These are phyloP conservation scores for Masticophis lateralis DNA, from an alignment of 2,797 vertebrate genomes.

Conservation along the genomic window DNA sequence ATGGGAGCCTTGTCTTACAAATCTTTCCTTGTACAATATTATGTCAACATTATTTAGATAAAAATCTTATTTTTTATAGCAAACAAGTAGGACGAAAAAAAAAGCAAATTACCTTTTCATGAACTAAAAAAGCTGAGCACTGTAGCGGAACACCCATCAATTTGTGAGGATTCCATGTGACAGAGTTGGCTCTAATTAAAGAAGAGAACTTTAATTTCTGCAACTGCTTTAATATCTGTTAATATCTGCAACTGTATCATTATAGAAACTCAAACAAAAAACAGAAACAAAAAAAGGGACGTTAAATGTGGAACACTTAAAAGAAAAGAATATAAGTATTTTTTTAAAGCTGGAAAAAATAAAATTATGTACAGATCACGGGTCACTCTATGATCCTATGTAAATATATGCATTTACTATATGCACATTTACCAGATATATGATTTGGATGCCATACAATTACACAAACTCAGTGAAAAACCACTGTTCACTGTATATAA, in stretches of 20 bases:
- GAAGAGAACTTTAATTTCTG: neutral
- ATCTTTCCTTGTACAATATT: neutral
- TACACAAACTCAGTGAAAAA: neutral
- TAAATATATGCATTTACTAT: neutral
- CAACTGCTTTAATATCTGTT: neutral
- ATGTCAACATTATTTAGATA: neutral
- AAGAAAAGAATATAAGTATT: neutral
- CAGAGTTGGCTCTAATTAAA: conserved; percentile 68
- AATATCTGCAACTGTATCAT: neutral
- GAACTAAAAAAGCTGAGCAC: conserved; percentile 73
- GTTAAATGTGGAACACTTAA: neutral
- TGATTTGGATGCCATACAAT: neutral
- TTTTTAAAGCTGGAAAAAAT: neutral
- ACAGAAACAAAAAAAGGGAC: neutral
- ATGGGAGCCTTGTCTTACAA: neutral
- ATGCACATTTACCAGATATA: too few species aligned
- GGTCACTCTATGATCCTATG: neutral
- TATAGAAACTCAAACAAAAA: neutral
- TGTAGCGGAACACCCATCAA: conserved; percentile 75
- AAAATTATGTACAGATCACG: neutral
- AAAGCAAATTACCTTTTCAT: conserved; percentile 65
- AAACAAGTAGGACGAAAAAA: neutral
- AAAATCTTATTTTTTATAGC: neutral
- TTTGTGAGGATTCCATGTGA: conserved; percentile 82
- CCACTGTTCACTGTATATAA: neutral